These are phyloP conservation scores for Habropoda laboriosa DNA, from an alignment of 1,140 invertebrate species.

Conservation along the genomic window DNA sequence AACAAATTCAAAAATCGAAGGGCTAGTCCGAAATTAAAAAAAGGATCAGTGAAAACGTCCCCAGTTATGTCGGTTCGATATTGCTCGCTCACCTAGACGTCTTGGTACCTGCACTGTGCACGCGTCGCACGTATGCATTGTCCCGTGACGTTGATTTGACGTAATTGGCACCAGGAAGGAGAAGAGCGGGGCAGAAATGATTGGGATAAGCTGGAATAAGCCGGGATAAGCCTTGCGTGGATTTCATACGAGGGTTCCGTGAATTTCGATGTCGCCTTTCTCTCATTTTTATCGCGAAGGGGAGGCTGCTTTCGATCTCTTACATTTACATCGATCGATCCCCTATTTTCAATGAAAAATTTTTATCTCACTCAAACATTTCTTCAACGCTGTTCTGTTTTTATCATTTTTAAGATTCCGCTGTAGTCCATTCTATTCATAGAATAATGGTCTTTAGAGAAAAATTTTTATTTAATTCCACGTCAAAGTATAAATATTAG, in stretches of 20 bases:
- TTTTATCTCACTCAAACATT: background rate
- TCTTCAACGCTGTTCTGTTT: background rate
- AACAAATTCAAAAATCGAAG: background rate
- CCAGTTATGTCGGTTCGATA: constrained; percentile 36
- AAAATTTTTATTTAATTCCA: background rate
- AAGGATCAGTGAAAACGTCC: constrained; percentile 39
- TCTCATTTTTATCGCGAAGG: background rate
- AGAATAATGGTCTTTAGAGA: too few species aligned
- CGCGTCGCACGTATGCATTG: constrained; percentile 67
- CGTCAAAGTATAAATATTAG: background rate
- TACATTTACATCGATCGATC: background rate
- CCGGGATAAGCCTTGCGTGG: constrained; percentile 79
- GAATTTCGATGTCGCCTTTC: constrained; percentile 24
- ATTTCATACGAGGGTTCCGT: constrained; percentile 60
- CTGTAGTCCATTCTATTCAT: too few species aligned
- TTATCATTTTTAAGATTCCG: background rate
- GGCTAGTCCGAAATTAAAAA: constrained; percentile 53
- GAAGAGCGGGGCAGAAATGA: constrained; percentile 78
- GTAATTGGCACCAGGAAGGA: constrained; percentile 81
- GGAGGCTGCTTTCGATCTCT: background rate
- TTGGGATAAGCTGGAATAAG: constrained; percentile 82
- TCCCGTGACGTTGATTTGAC: constrained; percentile 80
- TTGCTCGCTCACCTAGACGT: constrained; percentile 19
- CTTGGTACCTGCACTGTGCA: constrained; percentile 48
- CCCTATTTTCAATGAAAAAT: background rate